Conservation (phyloP, 2,113 vertebrate species). For the Heterochromis multidens region DNA sequence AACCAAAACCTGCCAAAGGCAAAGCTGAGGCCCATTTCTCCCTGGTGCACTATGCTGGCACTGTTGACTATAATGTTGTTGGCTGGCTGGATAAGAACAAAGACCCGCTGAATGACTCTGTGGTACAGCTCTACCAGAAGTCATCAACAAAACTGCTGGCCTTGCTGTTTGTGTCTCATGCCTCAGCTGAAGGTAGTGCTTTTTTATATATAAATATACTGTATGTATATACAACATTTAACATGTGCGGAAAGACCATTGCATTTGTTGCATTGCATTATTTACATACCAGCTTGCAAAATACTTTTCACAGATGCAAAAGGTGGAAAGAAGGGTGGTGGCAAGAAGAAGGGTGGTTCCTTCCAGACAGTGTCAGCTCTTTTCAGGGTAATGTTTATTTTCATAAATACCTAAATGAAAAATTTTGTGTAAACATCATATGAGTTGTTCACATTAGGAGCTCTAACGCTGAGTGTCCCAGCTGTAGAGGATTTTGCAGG, state of each 20-base stretch:
- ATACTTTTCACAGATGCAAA: too few species aligned
- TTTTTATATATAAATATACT: neutral
- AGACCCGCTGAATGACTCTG: slow-evolving; percentile 74
- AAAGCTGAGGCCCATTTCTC: neutral
- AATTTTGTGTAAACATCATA: too few species aligned
- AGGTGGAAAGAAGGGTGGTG: slow-evolving; percentile 77
- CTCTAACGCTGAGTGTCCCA: too few species aligned
- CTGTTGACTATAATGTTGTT: slow-evolving; percentile 70
- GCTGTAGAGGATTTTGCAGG: slow-evolving; percentile 2
- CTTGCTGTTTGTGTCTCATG: slow-evolving; percentile 58
- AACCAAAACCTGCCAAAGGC: neutral
- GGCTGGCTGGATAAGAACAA: slow-evolving; percentile 78
- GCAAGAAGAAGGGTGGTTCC: slow-evolving; percentile 95
- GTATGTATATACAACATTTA: neutral
- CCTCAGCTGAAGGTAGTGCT: slow-evolving; percentile 37
- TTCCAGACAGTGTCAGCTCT: slow-evolving; percentile 94
- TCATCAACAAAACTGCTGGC: slow-evolving; percentile 66
- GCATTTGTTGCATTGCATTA: too few species aligned
- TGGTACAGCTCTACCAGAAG: slow-evolving; percentile 75
- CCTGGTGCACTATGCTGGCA: slow-evolving; percentile 66
- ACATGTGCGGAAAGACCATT: slow-evolving; percentile 46
- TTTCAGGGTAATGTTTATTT: slow-evolving; percentile 75
- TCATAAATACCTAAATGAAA: too few species aligned
- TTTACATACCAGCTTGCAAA: too few species aligned
- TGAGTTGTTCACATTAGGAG: too few species aligned